Evolutionary conservation across 2,888 invertebrate species (phyloP).

Genomic region (Eueremaeus valkanovi): DNA sequence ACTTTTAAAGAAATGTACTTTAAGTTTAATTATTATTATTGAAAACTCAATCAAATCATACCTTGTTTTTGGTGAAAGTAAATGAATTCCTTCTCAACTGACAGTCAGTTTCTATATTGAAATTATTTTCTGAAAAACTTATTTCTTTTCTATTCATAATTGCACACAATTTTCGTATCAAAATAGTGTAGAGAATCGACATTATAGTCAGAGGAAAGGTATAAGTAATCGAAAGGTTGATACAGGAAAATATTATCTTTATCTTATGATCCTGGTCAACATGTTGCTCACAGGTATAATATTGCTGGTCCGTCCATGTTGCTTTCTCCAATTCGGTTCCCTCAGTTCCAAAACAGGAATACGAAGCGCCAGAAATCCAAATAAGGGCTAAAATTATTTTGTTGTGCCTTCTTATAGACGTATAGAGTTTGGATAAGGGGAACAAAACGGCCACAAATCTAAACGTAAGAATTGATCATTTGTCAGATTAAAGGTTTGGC

Average conservation of each 20-base stretch:
- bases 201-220: conserved; percentile 1
- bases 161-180: background rate
- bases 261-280: background rate
- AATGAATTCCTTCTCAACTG: background rate
- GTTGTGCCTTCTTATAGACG: background rate
- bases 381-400: background rate
- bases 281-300: background rate
- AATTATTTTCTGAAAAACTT: background rate
- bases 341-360: background rate
- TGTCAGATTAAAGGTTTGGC: no score
- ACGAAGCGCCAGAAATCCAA: background rate
- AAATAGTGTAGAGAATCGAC: background rate
- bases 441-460: background rate
- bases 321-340: background rate
- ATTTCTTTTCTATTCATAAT: background rate
- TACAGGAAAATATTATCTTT: background rate
- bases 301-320: background rate
- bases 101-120: background rate
- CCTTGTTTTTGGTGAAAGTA: background rate
- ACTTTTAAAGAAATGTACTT: background rate
- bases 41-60: background rate
- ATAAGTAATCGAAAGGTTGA: background rate
- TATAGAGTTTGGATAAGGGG: background rate
- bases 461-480: background rate
- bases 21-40: background rate